Percentiles rank a stretch among this genome's conserved stretches.
Conservation (phyloP, 2,888 invertebrate species). For the Spilarctia lutea region DNA sequence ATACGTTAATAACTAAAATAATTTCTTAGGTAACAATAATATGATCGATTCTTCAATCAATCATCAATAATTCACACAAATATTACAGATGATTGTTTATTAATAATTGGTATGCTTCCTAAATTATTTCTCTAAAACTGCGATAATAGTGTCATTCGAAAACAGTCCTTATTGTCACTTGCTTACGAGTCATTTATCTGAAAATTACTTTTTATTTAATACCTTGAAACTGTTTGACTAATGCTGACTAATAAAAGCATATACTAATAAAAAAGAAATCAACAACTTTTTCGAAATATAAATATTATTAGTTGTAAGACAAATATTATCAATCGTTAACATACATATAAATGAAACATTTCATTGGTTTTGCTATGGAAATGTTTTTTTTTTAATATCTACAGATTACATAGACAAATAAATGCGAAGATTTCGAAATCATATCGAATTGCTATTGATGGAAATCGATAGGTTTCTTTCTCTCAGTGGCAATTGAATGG, state of each 20-base stretch:
- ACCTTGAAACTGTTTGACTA: neutral
- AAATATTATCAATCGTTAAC: conserved; percentile 53
- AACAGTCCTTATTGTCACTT: neutral
- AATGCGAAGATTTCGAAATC: neutral
- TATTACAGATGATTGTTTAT: no score
- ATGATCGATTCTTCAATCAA: neutral
- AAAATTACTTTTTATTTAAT: neutral
- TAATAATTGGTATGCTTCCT: no score
- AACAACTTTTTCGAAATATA: conserved; percentile 47
- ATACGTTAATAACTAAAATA: neutral
- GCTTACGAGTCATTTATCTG: neutral
- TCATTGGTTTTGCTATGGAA: conserved; percentile 35
- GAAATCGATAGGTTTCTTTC: conserved; percentile 4
- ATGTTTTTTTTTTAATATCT: conserved; percentile 32
- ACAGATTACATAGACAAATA: conserved; percentile 40
- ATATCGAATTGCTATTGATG: conserved; percentile 11
- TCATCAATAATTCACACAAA: no score
- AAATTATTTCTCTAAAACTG: neutral
- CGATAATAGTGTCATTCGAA: neutral
- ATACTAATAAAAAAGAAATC: conserved; percentile 19
- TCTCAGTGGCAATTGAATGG: conserved; percentile 27
- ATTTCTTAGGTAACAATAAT: neutral
- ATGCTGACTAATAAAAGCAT: neutral
- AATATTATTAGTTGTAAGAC: conserved; percentile 50
- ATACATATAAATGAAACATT: conserved; percentile 46